phyloP scores from a whole-genome alignment of 2,888 invertebrate species.

The Clusia tigrina region DNA sequence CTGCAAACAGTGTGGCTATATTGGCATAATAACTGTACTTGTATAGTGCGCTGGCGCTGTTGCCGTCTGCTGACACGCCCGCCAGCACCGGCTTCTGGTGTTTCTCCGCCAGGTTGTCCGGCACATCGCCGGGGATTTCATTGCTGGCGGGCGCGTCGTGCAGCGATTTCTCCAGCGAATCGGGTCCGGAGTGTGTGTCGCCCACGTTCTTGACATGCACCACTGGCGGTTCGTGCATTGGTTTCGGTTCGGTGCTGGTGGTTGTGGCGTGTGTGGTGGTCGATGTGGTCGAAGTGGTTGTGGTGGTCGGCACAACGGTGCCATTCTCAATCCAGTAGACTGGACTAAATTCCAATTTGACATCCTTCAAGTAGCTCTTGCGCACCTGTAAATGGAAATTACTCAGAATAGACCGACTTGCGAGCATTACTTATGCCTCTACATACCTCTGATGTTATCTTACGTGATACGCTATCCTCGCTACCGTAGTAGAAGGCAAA shows the following conservation, averaged over 20 bases:
- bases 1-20: too few species aligned
- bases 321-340: conserved; percentile 80
- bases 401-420: neutral
- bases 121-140: conserved; percentile 51
- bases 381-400: conserved; percentile 49
- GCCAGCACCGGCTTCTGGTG: conserved; percentile 48
- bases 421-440: neutral
- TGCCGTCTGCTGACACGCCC: conserved; percentile 37
- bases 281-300: conserved; percentile 71
- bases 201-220: conserved; percentile 55
- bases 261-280: conserved; percentile 67
- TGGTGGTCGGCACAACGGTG: conserved; percentile 79
- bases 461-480: conserved; percentile 57
- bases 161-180: conserved; percentile 53
- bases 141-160: conserved; percentile 50
- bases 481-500: conserved; percentile 67
- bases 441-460: conserved; percentile 59
- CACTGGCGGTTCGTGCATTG: conserved; percentile 64
- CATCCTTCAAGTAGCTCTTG: conserved; percentile 74
- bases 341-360: conserved; percentile 77
- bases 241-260: conserved; percentile 66
- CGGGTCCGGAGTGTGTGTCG: conserved; percentile 52
- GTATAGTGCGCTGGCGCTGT: conserved; percentile 30
- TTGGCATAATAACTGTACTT: too few species aligned
- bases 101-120: conserved; percentile 57